These are phyloP conservation scores for Lepidonotus clava DNA, from an alignment of 2,888 invertebrate species.

Conservation along the genomic window DNA sequence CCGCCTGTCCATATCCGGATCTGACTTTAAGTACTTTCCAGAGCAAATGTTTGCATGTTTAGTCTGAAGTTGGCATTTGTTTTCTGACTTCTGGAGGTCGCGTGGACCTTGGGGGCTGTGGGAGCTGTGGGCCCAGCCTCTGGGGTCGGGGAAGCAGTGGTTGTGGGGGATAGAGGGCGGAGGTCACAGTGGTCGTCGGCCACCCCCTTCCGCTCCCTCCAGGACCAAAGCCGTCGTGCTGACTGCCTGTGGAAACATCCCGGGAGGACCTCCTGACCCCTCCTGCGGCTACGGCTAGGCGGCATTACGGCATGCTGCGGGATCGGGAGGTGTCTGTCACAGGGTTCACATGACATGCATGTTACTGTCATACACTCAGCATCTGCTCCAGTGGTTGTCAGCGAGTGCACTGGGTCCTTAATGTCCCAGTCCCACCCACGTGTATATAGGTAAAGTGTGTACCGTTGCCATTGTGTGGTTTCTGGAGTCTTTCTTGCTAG, in stretches of 20 bases:
- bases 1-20: conserved; percentile 36
- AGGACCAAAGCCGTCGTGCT: neutral
- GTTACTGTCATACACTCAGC: neutral
- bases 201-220: too few species aligned
- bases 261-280: conserved; percentile 26
- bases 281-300: neutral
- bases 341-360: conserved; percentile 16
- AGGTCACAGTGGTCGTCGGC: too few species aligned
- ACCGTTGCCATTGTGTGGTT: too few species aligned
- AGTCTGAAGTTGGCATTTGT: conserved; percentile 30
- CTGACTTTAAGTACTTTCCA: conserved; percentile 35
- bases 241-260: conserved; percentile 26
- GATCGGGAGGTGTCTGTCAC: neutral
- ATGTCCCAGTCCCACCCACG: neutral
- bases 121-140: neutral
- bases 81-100: conserved; percentile 41
- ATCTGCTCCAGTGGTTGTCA: neutral
- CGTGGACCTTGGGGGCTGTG: conserved; percentile 24
- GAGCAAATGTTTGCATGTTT: conserved; percentile 40
- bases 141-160: neutral
- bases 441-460: too few species aligned
- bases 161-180: too few species aligned
- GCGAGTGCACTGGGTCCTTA: neutral
- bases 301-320: neutral
- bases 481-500: too few species aligned